phyloP scores from a whole-genome alignment of 1,140 invertebrate genomes.

The Brachionus rubens region DNA sequence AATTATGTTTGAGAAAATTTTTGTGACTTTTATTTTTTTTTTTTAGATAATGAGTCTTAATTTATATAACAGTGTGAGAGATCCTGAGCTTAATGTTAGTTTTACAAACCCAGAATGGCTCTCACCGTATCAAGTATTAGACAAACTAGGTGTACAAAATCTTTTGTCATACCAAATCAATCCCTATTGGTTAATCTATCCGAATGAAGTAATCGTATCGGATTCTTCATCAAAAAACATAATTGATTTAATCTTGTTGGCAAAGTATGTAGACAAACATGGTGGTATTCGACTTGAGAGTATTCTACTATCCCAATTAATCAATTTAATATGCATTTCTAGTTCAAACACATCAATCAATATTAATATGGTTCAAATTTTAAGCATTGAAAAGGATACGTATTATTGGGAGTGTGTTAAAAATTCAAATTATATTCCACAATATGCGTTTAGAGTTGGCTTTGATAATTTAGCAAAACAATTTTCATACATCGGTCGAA shows the following conservation, averaged over 20 bases:
- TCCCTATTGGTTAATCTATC: not conserved
- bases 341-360: not conserved
- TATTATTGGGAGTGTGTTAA: conserved; percentile 9
- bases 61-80: conserved; percentile 26
- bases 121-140: conserved; percentile 10
- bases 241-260: not conserved
- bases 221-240: conserved; percentile 2
- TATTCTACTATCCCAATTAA: conserved; percentile 19
- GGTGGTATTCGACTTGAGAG: conserved; percentile 30
- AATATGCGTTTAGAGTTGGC: conserved; percentile 7
- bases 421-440: conserved; percentile 11
- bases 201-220: conserved; percentile 6
- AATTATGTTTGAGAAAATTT: not conserved
- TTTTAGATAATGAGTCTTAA: conserved; percentile 21
- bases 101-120: conserved; percentile 13
- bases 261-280: not conserved
- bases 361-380: not conserved
- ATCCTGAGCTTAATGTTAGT: conserved; percentile 2
- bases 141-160: not conserved
- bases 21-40: conserved; percentile 3
- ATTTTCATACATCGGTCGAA: conserved; percentile 40
- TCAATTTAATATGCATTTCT: conserved; percentile 1
- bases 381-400: conserved; percentile 25
- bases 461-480: conserved; percentile 24
- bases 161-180: conserved; percentile 5